Percentiles rank a stretch among this genome's conserved stretches.
These are phyloP conservation scores for Oligia fasciuncula DNA, from an alignment of 2,888 invertebrate species.

Conservation along the genomic window DNA sequence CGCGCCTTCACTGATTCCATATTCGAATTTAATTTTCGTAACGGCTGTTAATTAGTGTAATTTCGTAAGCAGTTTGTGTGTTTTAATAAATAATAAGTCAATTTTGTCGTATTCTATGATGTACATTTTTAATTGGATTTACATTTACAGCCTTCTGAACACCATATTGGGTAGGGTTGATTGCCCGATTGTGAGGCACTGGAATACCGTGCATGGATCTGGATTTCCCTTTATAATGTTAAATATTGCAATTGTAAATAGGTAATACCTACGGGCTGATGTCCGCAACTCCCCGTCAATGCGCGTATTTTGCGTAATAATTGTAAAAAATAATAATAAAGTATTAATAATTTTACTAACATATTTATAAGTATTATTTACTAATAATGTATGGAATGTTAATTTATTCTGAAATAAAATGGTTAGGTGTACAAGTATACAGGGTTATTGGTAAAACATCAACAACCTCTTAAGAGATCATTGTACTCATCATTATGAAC, in stretches of 20 bases:
- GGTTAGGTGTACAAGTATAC: no score
- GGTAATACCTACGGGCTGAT: no score
- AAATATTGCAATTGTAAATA: background rate
- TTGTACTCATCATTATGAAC: no score
- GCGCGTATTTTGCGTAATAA: background rate
- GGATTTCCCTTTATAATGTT: background rate
- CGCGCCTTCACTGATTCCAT: conserved; percentile 37
- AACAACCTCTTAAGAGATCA: no score
- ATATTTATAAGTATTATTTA: background rate
- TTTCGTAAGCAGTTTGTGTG: conserved; percentile 25
- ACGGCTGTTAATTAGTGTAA: conserved; percentile 46
- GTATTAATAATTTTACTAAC: background rate
- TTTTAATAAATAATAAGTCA: conserved; percentile 20
- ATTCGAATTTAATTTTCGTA: conserved; percentile 56
- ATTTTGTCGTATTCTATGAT: background rate
- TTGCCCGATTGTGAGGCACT: background rate
- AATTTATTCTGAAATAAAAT: no score
- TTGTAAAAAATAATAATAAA: background rate
- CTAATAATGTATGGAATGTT: background rate
- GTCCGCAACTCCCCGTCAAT: no score
- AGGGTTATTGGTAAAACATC: no score
- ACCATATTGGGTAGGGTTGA: no score
- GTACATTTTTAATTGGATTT: background rate
- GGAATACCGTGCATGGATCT: background rate
- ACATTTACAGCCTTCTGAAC: background rate